phyloP scores from a whole-genome alignment of 2,888 invertebrate species.

The Melinaea marsaeus region DNA sequence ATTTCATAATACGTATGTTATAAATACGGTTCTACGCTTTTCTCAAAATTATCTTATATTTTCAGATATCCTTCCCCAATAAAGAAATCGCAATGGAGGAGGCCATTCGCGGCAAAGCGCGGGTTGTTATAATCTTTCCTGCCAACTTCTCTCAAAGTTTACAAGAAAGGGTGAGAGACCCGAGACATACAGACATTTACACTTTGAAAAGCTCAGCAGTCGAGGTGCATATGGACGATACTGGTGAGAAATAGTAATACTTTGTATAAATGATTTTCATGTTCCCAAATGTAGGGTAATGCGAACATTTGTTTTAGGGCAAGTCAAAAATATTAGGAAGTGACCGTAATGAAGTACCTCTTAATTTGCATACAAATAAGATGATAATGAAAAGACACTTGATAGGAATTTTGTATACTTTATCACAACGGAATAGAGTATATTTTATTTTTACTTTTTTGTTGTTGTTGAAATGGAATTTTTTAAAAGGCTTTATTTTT shows the following conservation, averaged over 20 bases:
- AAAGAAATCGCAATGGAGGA: conserved; percentile 81
- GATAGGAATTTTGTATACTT: background rate
- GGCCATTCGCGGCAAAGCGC: conserved; percentile 83
- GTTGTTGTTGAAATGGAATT: too few relatives aligned
- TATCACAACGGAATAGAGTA: background rate
- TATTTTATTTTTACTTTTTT: background rate
- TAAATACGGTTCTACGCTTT: background rate
- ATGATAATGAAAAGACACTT: background rate
- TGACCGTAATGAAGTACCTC: conserved; percentile 5
- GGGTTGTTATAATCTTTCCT: conserved; percentile 86
- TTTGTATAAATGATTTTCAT: background rate
- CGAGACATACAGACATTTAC: conserved; percentile 76
- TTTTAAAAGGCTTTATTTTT: background rate
- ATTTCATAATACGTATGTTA: too few relatives aligned
- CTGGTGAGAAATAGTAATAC: conserved; percentile 77
- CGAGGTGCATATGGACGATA: conserved; percentile 87
- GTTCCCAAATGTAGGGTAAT: background rate
- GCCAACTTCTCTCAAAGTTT: conserved; percentile 86
- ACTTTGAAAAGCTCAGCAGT: conserved; percentile 82
- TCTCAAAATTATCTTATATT: conserved; percentile 8
- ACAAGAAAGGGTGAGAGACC: conserved; percentile 78
- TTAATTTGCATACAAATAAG: conserved; percentile 24
- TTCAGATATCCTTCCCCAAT: conserved; percentile 73
- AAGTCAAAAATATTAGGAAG: conserved; percentile 1
- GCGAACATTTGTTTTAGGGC: background rate